Evolutionary conservation across 1,140 invertebrate species (phyloP).

Genomic region (Macrobrachium rosenbergii): DNA sequence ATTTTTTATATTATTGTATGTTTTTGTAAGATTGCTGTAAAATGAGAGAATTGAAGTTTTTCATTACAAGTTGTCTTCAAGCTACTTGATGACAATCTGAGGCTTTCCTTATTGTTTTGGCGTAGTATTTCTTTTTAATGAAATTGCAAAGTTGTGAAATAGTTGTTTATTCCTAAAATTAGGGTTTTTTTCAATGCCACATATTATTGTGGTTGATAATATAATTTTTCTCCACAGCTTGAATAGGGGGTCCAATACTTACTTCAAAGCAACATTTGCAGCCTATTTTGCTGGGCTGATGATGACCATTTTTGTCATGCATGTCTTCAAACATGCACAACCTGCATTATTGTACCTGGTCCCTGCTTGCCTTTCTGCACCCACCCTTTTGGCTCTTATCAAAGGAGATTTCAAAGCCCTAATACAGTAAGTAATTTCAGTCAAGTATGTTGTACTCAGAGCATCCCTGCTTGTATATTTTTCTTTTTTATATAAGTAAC

Average conservation of each 20-base stretch:
- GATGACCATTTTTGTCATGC: conserved; percentile 97
- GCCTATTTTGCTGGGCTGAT: conserved; percentile 96
- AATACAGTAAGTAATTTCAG: conserved; percentile 82
- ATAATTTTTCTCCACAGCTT: conserved; percentile 76
- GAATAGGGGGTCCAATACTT: conserved; percentile 84
- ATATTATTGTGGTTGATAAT: conserved; percentile 14
- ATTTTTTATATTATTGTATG: too few relatives aligned
- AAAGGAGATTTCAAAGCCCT: conserved; percentile 92
- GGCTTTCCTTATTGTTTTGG: too few relatives aligned
- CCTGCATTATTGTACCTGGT: conserved; percentile 98
- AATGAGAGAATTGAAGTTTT: too few relatives aligned
- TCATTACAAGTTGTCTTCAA: too few relatives aligned
- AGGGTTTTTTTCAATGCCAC: neutral
- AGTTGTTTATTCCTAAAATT: too few relatives aligned
- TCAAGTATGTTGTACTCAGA: neutral
- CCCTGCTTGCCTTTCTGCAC: conserved; percentile 93
- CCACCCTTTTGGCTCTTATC: conserved; percentile 86
- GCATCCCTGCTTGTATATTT: too few relatives aligned
- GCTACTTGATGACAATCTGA: too few relatives aligned
- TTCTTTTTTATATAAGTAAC: too few relatives aligned
- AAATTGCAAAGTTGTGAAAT: too few relatives aligned
- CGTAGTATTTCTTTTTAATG: too few relatives aligned
- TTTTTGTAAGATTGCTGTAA: too few relatives aligned
- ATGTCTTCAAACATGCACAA: conserved; percentile 98
- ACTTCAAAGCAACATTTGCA: conserved; percentile 69